Percentiles rank a stretch among this genome's conserved stretches.
Conservation (phyloP, 1,140 invertebrate genomes). For the Pygmarrhopalites habei region DNA sequence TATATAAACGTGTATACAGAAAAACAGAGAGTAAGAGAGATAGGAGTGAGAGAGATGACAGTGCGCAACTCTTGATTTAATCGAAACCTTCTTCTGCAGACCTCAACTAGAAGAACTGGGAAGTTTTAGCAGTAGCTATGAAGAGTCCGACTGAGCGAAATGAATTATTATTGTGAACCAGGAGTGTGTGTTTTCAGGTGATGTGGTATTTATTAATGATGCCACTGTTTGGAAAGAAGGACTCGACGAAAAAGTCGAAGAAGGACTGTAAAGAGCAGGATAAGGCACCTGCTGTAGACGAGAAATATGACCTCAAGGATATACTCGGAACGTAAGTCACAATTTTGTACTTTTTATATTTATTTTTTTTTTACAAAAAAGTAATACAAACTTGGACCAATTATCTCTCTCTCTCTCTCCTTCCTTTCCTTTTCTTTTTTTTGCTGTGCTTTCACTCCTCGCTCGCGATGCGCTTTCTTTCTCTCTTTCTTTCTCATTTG, state of each 20-base stretch:
- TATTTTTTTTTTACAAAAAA: not conserved
- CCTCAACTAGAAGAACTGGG: not conserved
- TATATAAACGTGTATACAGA: too few species aligned
- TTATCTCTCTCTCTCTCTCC: not conserved
- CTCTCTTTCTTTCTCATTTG: too few species aligned
- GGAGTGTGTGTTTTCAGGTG: slow-evolving; percentile 1
- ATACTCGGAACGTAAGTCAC: slow-evolving; percentile 71
- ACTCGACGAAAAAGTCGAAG: slow-evolving; percentile 71
- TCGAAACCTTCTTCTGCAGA: not conserved
- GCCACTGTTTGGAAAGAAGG: slow-evolving; percentile 85
- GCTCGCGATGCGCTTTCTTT: too few species aligned
- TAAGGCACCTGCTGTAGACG: slow-evolving; percentile 71
- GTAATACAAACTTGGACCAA: too few species aligned
- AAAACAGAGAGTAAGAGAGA: too few species aligned
- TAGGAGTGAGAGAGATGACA: not conserved
- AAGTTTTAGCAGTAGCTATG: not conserved
- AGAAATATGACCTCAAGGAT: slow-evolving; percentile 83
- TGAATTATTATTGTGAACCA: slow-evolving; percentile 5
- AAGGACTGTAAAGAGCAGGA: slow-evolving; percentile 69
- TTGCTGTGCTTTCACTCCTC: not conserved
- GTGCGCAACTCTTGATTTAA: slow-evolving; percentile 5
- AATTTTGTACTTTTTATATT: not conserved
- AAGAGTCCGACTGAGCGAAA: not conserved
- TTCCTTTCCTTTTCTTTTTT: slow-evolving; percentile 14
- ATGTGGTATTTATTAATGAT: slow-evolving; percentile 50